These are phyloP conservation scores for Mylabris sibirica DNA, from an alignment of 2,888 invertebrate genomes.

Conservation along the genomic window DNA sequence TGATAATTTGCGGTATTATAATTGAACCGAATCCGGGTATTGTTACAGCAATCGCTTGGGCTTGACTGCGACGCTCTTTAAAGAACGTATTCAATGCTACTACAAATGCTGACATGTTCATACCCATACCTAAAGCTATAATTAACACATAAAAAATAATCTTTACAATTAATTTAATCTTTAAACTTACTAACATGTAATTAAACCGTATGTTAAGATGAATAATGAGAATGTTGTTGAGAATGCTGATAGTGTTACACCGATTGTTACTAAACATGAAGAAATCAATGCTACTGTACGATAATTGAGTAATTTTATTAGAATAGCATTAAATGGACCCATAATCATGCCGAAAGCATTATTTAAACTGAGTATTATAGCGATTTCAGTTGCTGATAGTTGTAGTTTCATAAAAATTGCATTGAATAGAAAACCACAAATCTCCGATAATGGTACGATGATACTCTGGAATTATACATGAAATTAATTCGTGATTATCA, in stretches of 20 bases:
- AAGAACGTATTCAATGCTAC: slow-evolving; percentile 74
- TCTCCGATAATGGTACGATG: slow-evolving; percentile 56
- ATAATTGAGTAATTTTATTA: slow-evolving; percentile 69
- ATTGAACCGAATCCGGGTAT: slow-evolving; percentile 73
- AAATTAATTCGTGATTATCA: background rate
- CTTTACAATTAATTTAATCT: too few relatives aligned
- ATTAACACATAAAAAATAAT: slow-evolving; percentile 38
- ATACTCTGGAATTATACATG: slow-evolving; percentile 45
- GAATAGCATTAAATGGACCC: slow-evolving; percentile 71
- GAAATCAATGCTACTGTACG: slow-evolving; percentile 70
- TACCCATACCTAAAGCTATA: slow-evolving; percentile 70
- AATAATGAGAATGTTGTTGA: slow-evolving; percentile 67
- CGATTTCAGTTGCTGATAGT: slow-evolving; percentile 68
- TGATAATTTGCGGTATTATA: slow-evolving; percentile 69
- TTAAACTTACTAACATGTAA: slow-evolving; percentile 69
- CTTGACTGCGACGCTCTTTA: slow-evolving; percentile 67
- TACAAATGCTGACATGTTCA: slow-evolving; percentile 68
- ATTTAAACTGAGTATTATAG: slow-evolving; percentile 71
- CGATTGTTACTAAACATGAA: slow-evolving; percentile 64
- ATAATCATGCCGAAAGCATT: slow-evolving; percentile 73
- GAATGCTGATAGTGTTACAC: slow-evolving; percentile 68
- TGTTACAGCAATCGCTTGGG: slow-evolving; percentile 70
- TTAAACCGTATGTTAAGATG: slow-evolving; percentile 71
- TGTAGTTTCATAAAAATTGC: slow-evolving; percentile 67
- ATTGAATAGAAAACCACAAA: slow-evolving; percentile 73